These are phyloP conservation scores for Desmophyllum pertusum DNA, from an alignment of 92 coral and sea anemone genomes.

Conservation along the genomic window DNA sequence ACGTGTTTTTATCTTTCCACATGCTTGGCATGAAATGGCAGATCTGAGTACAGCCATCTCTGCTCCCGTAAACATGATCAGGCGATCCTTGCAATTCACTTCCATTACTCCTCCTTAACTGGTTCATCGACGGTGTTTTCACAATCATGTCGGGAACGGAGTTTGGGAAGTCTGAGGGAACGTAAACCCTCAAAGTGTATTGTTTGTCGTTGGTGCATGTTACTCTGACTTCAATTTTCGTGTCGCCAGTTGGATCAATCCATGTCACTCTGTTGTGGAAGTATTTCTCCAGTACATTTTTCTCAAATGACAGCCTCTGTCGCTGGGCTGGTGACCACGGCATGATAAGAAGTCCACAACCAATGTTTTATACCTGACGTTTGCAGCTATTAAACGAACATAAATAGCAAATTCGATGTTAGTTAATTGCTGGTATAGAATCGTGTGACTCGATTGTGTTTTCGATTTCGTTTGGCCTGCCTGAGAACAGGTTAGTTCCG, in stretches of 20 bases:
- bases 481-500: neutral
- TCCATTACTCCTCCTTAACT: slow-evolving; percentile 38
- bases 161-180: slow-evolving; percentile 78
- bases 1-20: slow-evolving; percentile 70
- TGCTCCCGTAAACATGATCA: neutral
- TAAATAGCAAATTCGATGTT: neutral
- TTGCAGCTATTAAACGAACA: neutral
- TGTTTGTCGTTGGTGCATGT: slow-evolving; percentile 58
- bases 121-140: slow-evolving; percentile 31
- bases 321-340: slow-evolving; percentile 71
- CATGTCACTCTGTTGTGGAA: slow-evolving; percentile 65
- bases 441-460: neutral
- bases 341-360: slow-evolving; percentile 4
- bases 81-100: neutral
- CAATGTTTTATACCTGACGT: no score
- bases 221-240: slow-evolving; percentile 67
- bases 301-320: slow-evolving; percentile 66
- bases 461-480: neutral
- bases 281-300: slow-evolving; percentile 52
- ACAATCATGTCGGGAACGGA: slow-evolving; percentile 75
- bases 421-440: neutral
- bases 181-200: slow-evolving; percentile 65
- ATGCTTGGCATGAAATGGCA: slow-evolving; percentile 57
- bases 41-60: slow-evolving; percentile 55
- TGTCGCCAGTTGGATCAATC: slow-evolving; percentile 57